These are phyloP conservation scores for Mellilla xanthometata DNA, from an alignment of 2,888 invertebrate genomes.

Conservation along the genomic window DNA sequence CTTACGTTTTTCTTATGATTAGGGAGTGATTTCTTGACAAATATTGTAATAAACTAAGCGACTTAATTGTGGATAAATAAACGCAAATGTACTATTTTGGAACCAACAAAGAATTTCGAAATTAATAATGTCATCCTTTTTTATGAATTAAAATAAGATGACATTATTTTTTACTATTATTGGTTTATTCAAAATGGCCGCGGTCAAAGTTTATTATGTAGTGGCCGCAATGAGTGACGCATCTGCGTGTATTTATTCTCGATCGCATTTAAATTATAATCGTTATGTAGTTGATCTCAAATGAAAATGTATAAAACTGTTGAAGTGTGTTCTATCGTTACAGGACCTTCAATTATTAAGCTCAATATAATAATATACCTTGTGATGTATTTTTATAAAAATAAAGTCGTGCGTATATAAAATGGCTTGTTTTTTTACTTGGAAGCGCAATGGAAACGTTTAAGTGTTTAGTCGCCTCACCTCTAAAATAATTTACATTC, in stretches of 20 bases:
- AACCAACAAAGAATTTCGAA: too few species aligned
- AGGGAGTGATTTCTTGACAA: not conserved
- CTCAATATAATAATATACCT: constrained; percentile 73
- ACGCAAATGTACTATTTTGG: not conserved
- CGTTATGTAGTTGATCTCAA: constrained; percentile 63
- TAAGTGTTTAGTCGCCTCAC: too few species aligned
- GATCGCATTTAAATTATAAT: constrained; percentile 17
- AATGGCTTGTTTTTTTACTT: constrained; percentile 12
- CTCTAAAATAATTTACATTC: too few species aligned
- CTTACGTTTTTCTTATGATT: constrained; percentile 7
- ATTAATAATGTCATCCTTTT: too few species aligned
- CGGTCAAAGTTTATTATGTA: constrained; percentile 2
- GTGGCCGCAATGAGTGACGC: not conserved
- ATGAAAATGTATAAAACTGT: constrained; percentile 42
- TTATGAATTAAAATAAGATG: too few species aligned
- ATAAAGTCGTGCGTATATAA: constrained; percentile 55
- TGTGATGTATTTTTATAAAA: constrained; percentile 79
- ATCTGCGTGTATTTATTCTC: constrained; percentile 21
- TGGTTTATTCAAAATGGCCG: too few species aligned
- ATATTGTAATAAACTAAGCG: constrained; percentile 4
- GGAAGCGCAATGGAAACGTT: too few species aligned
- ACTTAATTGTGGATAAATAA: constrained; percentile 10
- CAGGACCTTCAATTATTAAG: constrained; percentile 76
- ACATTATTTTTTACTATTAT: too few species aligned
- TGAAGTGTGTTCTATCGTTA: constrained; percentile 73